Conservation (phyloP, 1,140 invertebrate genomes). For the Anagrus nilaparvatae region DNA sequence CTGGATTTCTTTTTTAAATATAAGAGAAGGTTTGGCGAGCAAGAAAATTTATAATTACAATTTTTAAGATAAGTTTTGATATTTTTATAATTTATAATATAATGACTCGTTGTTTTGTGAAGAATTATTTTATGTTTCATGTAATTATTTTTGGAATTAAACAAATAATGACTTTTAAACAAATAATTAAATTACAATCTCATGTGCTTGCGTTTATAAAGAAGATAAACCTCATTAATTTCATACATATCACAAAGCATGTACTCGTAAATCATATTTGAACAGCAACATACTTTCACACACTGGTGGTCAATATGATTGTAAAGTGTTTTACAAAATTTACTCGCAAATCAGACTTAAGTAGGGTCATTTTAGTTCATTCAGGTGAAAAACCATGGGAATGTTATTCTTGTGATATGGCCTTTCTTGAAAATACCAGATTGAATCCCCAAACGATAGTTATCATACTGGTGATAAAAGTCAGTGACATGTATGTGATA, state of each 20-base stretch:
- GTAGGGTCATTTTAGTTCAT: conserved; percentile 58
- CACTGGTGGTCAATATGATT: conserved; percentile 51
- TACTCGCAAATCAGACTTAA: conserved; percentile 56
- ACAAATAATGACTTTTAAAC: conserved; percentile 45
- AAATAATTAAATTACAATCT: conserved; percentile 51
- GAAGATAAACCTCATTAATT: conserved; percentile 56
- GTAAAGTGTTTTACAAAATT: conserved; percentile 63
- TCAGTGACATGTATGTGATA: conserved; percentile 39
- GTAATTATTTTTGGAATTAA: no score
- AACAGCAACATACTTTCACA: conserved; percentile 40
- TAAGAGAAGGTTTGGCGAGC: no score
- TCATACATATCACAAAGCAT: conserved; percentile 42
- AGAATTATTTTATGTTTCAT: no score
- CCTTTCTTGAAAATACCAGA: conserved; percentile 43
- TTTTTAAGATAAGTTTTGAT: no score
- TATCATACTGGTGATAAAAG: conserved; percentile 43
- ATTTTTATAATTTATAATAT: no score
- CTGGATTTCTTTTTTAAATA: no score
- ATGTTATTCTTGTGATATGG: conserved; percentile 56
- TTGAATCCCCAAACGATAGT: conserved; percentile 38
- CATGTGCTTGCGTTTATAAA: conserved; percentile 64
- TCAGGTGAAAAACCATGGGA: conserved; percentile 59
- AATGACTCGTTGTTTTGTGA: no score
- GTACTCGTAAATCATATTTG: conserved; percentile 36
- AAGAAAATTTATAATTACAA: no score